Base-by-base conservation (phyloP, 2,113 vertebrate species). In the Pteruthius melanotis region DNA sequence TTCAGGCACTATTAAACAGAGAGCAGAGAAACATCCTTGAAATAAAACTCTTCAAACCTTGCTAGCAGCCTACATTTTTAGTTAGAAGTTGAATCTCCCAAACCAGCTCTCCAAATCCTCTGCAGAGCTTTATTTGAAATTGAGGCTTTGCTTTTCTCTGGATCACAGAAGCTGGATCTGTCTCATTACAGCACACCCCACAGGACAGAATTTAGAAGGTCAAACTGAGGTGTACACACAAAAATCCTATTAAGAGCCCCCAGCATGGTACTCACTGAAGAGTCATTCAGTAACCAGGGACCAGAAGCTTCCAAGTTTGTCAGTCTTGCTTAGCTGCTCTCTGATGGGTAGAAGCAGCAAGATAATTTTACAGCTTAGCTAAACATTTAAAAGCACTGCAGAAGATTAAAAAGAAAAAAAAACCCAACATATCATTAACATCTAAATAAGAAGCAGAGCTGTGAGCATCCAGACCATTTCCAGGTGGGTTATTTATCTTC, bases 191-290 rank as follows among this genome's bases (percentile, higher is more conserved):
- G 75, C 33, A 80, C 80, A 87, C 4, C 69, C 37, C 64, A 39
- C 0, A 68, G 56, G 88, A 77, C 22, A 85, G 57, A 80, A 52
- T 61, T 79, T 76, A 63, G 66, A 81, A 70, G 88, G 87, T 85
- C 89, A 94, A 87, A 87, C 40, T 26, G 70, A 97, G 86, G 92
- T 82, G 63, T 44, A 18, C 70, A 35, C 37, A 72, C 63, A 81
- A 59, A 95, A 94, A 97, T 86, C 85, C 95, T 89, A 88, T 97
- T 83, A 77, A 94, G 89, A 92, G 42, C 22, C 76, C 87, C 31
- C 97, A 97, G 95, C 88, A 83, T 64, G 96, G 72, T 14, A 45
- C 40, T 83, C 89, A 54, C 24, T 50, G 61, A 69, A 83, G 91
- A 94, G 54, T 40, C 13, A 14, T n/a, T 65, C 19, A 8, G 42